Base-by-base conservation (phyloP, 2,888 invertebrate genomes). In the Yponomeuta sedellus region DNA sequence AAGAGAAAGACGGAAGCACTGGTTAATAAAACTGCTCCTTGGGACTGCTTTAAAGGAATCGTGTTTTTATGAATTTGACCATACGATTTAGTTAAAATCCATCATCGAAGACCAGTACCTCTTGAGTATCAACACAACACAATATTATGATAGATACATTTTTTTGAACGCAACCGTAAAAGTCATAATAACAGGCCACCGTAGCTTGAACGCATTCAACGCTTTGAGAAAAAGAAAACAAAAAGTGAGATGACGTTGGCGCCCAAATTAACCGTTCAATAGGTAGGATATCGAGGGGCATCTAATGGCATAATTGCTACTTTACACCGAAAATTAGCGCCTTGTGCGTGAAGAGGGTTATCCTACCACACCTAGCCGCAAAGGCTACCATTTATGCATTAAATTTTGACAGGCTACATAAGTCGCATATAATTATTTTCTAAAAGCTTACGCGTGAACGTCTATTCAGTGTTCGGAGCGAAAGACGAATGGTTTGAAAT, bases 361-460 rank as follows among this genome's bases (percentile, higher is more conserved):
- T 81, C 76, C 78, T 71, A 77, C 80, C 79, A 78, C 80, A 78
- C 78, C 75, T 75, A 71, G 70, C 71, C 68, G 71, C 74, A 71
- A 80, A 83, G 79, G 81, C 88, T 86, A 83, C 87, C 87, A 91
- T 91, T 90, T 90, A 88, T 83, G 83, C 88, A 90, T 91, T 90
- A 91, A 22, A 76, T 71, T 88, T 79, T 88, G 90, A 89, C 90
- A 88, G 87, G 77, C 85, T 85, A 82, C 84, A 87, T 88, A 86
- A 79, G 80, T 82, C 77, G 81, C 79, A 78, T 85, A 81, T 88
- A 86, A 90, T 90, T 88, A 88, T 85, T 82, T 84, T 80, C 59
- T 82, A 75, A 81, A 82, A 79, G 81, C 77, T 77, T 76, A 78
- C 79, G 80, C 80, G 79, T 81, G 82, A 63, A 74, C 75, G 72